These are phyloP conservation scores for Nyctibius bracteatus DNA, from an alignment of 2,113 vertebrate genomes.

Conservation along the genomic window DNA sequence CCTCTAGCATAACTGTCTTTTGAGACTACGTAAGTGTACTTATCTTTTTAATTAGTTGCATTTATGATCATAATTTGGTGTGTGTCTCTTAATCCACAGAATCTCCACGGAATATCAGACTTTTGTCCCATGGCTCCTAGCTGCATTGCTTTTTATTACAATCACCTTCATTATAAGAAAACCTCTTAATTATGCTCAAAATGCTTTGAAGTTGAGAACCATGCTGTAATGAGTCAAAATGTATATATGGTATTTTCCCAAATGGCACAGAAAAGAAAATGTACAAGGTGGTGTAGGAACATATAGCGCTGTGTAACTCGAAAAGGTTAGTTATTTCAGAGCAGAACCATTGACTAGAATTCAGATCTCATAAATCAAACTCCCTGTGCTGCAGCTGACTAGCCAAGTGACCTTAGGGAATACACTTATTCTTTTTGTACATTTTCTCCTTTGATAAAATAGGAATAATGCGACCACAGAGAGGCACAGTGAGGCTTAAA, in stretches of 20 bases:
- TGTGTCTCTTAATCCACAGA: not conserved
- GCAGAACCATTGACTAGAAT: not conserved
- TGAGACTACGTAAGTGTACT: not conserved
- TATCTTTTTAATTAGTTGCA: not conserved
- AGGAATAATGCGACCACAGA: not conserved
- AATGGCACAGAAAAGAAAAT: not conserved
- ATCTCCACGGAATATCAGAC: not conserved
- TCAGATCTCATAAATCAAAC: not conserved
- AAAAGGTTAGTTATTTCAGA: not conserved
- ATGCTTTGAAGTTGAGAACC: constrained; percentile 22
- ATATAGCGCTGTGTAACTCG: not conserved
- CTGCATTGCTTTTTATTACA: not conserved
- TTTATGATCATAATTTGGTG: not conserved
- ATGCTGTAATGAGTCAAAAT: not conserved
- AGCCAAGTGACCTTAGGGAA: not conserved
- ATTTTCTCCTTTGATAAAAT: not conserved
- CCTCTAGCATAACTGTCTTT: not conserved
- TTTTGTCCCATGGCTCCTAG: not conserved
- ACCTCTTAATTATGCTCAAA: constrained; percentile 33
- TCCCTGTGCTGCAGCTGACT: not conserved
- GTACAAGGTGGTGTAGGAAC: not conserved
- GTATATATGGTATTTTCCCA: constrained; percentile 8
- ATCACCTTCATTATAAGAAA: not conserved
- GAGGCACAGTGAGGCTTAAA: not conserved
- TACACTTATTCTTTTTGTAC: not conserved